A percentile compares a stretch with the other conserved stretches of the same genome.
Conservation (phyloP, 2,888 invertebrate genomes). For the Onthophagus sagittarius region DNA sequence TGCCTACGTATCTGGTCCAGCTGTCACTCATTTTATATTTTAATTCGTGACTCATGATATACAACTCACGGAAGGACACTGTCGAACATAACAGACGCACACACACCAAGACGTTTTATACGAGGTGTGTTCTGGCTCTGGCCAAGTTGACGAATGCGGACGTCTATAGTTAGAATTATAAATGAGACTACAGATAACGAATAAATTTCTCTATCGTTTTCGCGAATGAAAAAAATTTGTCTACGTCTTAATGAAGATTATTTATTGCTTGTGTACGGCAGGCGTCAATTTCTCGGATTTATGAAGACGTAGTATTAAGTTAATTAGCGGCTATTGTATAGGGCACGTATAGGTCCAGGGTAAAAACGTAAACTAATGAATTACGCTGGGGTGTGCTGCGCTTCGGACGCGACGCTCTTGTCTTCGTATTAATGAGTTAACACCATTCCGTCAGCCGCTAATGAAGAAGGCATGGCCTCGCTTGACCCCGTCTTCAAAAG, state of each 20-base stretch:
- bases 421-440: conserved; percentile 17
- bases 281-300: conserved; percentile 13
- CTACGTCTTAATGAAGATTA: conserved; percentile 16
- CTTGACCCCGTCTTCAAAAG: conserved; percentile 22
- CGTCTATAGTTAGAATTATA: neutral
- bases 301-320: conserved; percentile 14
- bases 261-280: conserved; percentile 12
- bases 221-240: conserved; percentile 7
- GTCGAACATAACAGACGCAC: conserved; percentile 7
- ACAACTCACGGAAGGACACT: neutral
- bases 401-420: conserved; percentile 7
- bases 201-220: conserved; percentile 9
- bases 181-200: neutral
- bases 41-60: conserved; percentile 26
- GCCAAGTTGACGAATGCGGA: neutral
- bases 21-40: conserved; percentile 29
- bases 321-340: conserved; percentile 15
- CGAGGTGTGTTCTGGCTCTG: neutral
- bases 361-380: conserved; percentile 8
- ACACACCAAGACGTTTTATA: neutral
- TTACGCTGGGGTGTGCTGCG: conserved; percentile 2
- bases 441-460: conserved; percentile 19
- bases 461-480: conserved; percentile 23
- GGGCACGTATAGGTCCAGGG: conserved; percentile 4
- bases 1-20: conserved; percentile 26